Evolutionary conservation across 2,888 invertebrate species (phyloP), one percentile per base, ranked within the genome.

Genomic region (Phorcus lineatus): DNA sequence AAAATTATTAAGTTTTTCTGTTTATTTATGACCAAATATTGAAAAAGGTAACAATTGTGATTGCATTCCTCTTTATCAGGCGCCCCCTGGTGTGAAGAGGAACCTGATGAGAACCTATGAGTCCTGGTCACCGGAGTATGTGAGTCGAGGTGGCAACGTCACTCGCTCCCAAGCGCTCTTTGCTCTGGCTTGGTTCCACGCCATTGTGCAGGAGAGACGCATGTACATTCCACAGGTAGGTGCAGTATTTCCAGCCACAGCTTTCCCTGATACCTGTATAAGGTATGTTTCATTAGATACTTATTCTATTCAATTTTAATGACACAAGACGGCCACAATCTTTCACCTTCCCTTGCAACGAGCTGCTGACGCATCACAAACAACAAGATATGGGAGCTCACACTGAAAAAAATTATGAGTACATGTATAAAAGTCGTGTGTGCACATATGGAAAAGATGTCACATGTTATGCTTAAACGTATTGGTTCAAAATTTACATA

Each of bases 181-280:
- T 88, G 95, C 96, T 7, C 94, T 98, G 19, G 96, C 98, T 83
- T 96, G 97, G 95, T 94, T 97, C 80, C 98, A 99, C 92, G 97
- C 99, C 0, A 94, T 98, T 17, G 94, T 98, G 77, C 95, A 95
- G 88, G 99, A 99, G 93, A 95, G 99, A 57, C 95, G 99, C 81
- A 96, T 96, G 77, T 99, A 96, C 92, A 96, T 98, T 87, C 98
- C 98, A 0, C 97, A 94, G 91, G 94, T 93, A 84, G 53, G 55
- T 36, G 7, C 36, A 36, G 2, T 36, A 36, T 36, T 36, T 36
- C 22, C 55, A 55, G 55, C 55, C 4, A 19, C 2, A 55, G 4
- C 55, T 6, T 55, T 19, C 22, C n/a, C n/a, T n/a, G n/a, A n/a
- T n/a, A n/a, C n/a, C n/a, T 19, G 4, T 6, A 55, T 55, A 7